phyloP scores from a whole-genome alignment of 2,113 vertebrate genomes.

The Brachyhypopomus gauderio region DNA sequence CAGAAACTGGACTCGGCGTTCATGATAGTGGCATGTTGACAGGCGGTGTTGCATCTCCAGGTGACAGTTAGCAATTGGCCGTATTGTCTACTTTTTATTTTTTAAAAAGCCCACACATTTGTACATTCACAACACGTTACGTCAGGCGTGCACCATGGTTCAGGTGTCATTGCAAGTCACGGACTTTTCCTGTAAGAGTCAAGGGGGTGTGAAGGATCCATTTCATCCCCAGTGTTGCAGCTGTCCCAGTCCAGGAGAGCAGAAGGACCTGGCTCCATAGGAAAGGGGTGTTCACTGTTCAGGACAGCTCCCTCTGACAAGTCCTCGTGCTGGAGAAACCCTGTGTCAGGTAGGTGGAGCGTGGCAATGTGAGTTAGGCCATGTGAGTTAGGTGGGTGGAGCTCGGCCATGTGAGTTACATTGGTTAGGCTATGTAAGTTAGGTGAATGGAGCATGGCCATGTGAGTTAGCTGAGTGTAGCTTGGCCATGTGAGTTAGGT shows the following conservation, averaged over 20 bases:
- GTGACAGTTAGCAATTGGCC: background rate
- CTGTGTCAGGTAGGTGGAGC: too few relatives aligned
- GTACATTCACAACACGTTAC: constrained; percentile 6
- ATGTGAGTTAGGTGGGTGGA: too few relatives aligned
- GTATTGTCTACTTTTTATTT: background rate
- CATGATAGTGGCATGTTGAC: background rate
- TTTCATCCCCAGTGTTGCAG: background rate
- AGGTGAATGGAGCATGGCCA: too few relatives aligned
- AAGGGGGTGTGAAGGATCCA: background rate
- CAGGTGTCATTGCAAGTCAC: background rate
- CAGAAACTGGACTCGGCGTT: background rate
- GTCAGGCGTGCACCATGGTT: background rate
- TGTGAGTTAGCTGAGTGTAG: too few relatives aligned
- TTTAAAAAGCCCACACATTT: background rate
- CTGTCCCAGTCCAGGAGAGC: background rate
- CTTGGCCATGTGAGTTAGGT: too few relatives aligned
- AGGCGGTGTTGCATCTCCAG: background rate
- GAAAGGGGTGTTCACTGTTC: background rate
- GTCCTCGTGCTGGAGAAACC: background rate
- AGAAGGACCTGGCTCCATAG: too few relatives aligned
- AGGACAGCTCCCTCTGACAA: background rate
- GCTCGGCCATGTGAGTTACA: too few relatives aligned
- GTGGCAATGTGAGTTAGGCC: too few relatives aligned
- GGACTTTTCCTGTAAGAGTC: background rate
- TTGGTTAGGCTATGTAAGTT: too few relatives aligned